A percentile compares a stretch with the other conserved stretches of the same genome.
Evolutionary conservation across 2,113 vertebrate genomes (phyloP).

Genomic region (Ploceus nigricollis): DNA sequence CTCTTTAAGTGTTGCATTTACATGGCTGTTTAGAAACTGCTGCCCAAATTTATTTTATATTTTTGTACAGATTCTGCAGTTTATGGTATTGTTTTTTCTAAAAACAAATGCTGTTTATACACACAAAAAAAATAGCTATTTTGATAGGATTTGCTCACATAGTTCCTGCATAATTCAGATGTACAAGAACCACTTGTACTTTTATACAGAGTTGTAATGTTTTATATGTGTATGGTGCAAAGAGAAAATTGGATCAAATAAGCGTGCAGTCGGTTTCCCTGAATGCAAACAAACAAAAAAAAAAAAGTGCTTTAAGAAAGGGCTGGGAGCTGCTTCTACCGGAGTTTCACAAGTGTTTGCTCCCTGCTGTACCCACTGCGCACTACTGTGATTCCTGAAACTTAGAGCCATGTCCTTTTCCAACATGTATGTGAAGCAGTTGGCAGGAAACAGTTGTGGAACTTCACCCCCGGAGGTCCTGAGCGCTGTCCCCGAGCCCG

Average conservation of each 20-base stretch:
- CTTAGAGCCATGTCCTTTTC: constrained; percentile 69
- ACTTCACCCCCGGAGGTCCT: neutral
- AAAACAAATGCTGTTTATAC: constrained; percentile 84
- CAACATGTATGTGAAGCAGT: constrained; percentile 62
- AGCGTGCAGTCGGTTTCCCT: constrained; percentile 69
- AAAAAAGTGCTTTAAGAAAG: constrained; percentile 71
- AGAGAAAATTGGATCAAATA: constrained; percentile 79
- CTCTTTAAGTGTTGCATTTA: constrained; percentile 83
- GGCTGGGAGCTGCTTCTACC: constrained; percentile 58
- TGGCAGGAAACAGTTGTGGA: constrained; percentile 67
- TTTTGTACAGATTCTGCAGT: constrained; percentile 89
- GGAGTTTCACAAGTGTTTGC: constrained; percentile 67
- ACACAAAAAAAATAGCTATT: constrained; percentile 78
- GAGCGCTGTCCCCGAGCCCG: neutral
- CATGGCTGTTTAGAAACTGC: constrained; percentile 84
- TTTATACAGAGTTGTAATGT: constrained; percentile 79
- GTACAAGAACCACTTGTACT: constrained; percentile 82
- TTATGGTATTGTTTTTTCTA: constrained; percentile 85
- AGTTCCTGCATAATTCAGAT: constrained; percentile 79
- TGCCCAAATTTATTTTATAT: constrained; percentile 87
- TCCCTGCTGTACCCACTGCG: constrained; percentile 66
- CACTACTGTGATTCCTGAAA: constrained; percentile 74
- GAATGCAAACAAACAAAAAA: constrained; percentile 47
- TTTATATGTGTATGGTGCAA: constrained; percentile 80
- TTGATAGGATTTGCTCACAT: constrained; percentile 84